These are phyloP conservation scores for Pollenia griseotomentosa DNA, from an alignment of 2,888 invertebrate species.

Conservation along the genomic window DNA sequence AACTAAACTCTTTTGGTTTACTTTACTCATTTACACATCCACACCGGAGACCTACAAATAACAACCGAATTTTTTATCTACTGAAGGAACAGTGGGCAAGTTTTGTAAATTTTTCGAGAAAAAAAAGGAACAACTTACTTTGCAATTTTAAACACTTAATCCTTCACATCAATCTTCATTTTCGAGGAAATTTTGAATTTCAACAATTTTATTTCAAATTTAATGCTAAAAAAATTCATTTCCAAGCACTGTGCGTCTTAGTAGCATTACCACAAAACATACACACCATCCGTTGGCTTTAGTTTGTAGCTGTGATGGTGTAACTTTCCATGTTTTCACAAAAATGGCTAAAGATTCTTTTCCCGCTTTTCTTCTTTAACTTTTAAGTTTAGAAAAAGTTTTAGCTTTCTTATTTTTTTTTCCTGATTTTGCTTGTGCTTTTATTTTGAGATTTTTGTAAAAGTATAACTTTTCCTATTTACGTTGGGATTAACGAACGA, in stretches of 20 bases:
- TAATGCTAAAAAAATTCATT: too few species aligned
- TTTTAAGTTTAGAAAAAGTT: conserved; percentile 35
- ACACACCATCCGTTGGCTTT: conserved; percentile 24
- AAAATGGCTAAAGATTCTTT: conserved; percentile 16
- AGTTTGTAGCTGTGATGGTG: conserved; percentile 25
- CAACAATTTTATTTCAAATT: too few species aligned
- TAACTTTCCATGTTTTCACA: conserved; percentile 30
- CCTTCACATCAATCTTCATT: too few species aligned
- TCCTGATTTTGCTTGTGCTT: conserved; percentile 1
- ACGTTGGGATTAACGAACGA: conserved; percentile 72
- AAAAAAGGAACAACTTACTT: neutral
- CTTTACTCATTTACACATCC: neutral
- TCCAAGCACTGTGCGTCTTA: neutral
- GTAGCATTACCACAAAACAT: conserved; percentile 24
- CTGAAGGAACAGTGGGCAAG: neutral
- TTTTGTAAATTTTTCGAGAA: neutral
- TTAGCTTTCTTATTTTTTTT: conserved; percentile 29
- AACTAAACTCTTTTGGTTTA: neutral
- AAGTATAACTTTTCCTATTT: conserved; percentile 72
- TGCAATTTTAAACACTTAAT: too few species aligned
- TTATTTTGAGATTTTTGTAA: conserved; percentile 13
- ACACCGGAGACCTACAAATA: neutral
- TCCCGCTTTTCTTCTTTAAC: neutral
- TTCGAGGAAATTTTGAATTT: too few species aligned
- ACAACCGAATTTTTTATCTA: neutral